A percentile compares a stretch with the other conserved stretches of the same genome.
These are phyloP conservation scores for Eunapius fragilis DNA, from an alignment of 37 sponge, comb jelly and placozoan genomes.

Conservation along the genomic window DNA sequence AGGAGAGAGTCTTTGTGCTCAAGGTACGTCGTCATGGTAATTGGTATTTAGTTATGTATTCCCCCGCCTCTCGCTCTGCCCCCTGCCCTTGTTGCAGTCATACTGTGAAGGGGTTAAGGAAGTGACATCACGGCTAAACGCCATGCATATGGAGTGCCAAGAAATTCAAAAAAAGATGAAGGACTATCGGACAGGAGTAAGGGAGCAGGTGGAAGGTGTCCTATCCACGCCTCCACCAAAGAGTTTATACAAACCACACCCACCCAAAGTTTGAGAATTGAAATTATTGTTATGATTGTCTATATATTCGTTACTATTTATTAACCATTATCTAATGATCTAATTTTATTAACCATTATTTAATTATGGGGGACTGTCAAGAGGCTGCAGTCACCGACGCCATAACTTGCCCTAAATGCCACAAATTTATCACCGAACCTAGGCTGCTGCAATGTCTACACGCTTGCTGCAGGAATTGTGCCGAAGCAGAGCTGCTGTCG, in stretches of 20 bases:
- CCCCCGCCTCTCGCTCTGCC: background rate
- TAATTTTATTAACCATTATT: too few relatives aligned
- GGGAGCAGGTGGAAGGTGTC: conserved; percentile 56
- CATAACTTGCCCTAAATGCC: too few relatives aligned
- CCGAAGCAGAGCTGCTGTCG: too few relatives aligned
- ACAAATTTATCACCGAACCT: too few relatives aligned
- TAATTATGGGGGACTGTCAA: too few relatives aligned
- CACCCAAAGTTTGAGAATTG: too few relatives aligned
- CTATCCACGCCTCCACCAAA: conserved; percentile 38
- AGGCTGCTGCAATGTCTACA: too few relatives aligned
- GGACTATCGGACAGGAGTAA: conserved; percentile 51
- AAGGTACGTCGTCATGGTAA: conserved; percentile 6
- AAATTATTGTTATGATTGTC: too few relatives aligned
- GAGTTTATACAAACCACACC: conserved; percentile 9
- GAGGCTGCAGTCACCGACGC: too few relatives aligned
- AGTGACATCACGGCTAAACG: conserved; percentile 14
- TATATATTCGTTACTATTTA: too few relatives aligned
- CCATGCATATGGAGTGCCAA: conserved; percentile 30
- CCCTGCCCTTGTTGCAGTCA: conserved; percentile 27
- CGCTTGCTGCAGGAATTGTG: too few relatives aligned
- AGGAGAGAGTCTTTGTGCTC: conserved; percentile 22
- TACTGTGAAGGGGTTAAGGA: conserved; percentile 48
- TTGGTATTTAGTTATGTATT: background rate
- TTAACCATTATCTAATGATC: too few relatives aligned
- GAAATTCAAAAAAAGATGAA: conserved; percentile 34